Evolutionary conservation across 2,888 invertebrate species (phyloP).

Genomic region (Eulithis prunata): DNA sequence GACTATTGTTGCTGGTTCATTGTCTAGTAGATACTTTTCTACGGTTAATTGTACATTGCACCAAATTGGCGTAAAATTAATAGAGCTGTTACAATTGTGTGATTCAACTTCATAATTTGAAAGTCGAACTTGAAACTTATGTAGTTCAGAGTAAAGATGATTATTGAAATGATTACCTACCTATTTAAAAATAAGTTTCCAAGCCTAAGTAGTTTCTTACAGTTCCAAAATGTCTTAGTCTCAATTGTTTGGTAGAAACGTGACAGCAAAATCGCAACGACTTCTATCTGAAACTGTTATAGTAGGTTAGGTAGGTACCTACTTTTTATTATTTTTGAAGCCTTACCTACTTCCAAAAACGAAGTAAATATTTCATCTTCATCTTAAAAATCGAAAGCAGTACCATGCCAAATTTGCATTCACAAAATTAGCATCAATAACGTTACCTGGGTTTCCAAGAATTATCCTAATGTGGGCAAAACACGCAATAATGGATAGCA

Average conservation of each 20-base stretch:
- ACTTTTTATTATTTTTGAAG: too few relatives aligned
- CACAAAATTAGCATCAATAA: slow-evolving; percentile 45
- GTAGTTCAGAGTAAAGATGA: background rate
- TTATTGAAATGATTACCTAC: background rate
- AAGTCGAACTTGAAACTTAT: background rate
- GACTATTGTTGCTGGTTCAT: slow-evolving; percentile 66
- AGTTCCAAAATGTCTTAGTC: too few relatives aligned
- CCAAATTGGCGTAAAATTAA: slow-evolving; percentile 37
- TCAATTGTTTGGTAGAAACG: too few relatives aligned
- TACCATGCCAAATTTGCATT: slow-evolving; percentile 34
- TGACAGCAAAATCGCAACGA: too few relatives aligned
- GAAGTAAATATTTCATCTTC: background rate
- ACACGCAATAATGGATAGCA: slow-evolving; percentile 51
- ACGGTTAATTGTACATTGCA: slow-evolving; percentile 40
- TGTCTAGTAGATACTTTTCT: slow-evolving; percentile 54
- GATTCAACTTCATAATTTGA: background rate
- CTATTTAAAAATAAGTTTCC: too few relatives aligned
- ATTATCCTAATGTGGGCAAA: slow-evolving; percentile 44
- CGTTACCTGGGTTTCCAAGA: slow-evolving; percentile 41
- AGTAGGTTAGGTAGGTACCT: too few relatives aligned
- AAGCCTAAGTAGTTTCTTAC: too few relatives aligned
- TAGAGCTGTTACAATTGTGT: slow-evolving; percentile 29
- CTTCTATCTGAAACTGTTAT: too few relatives aligned
- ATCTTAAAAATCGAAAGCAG: slow-evolving; percentile 26
- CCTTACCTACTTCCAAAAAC: too few relatives aligned